phyloP scores from a whole-genome alignment of 2,888 invertebrate species.

The Diogma glabrata region DNA sequence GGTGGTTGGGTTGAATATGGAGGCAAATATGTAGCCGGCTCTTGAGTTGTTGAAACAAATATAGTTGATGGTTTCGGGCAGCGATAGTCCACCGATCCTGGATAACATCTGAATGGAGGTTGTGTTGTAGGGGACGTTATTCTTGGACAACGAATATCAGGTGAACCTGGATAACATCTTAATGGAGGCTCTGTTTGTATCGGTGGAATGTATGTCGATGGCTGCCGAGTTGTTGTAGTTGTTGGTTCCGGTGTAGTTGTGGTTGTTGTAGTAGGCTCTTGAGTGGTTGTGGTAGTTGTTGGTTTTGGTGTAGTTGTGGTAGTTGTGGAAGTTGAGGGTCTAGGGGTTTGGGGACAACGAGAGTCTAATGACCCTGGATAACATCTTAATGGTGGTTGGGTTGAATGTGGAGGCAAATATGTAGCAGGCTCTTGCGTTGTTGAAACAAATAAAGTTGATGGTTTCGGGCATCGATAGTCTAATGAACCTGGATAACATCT shows the following conservation, averaged over 20 bases:
- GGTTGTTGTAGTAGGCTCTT: slow-evolving; percentile 26
- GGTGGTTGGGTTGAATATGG: slow-evolving; percentile 21
- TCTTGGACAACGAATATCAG: slow-evolving; percentile 17
- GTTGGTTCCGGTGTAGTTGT: slow-evolving; percentile 22
- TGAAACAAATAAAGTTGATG: slow-evolving; percentile 21
- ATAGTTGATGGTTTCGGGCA: slow-evolving; percentile 19
- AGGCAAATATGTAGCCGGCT: slow-evolving; percentile 16
- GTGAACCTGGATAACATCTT: slow-evolving; percentile 20
- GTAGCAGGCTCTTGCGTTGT: slow-evolving; percentile 6
- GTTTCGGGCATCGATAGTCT: neutral
- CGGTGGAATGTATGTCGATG: slow-evolving; percentile 34
- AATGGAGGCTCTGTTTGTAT: neutral
- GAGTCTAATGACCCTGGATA: slow-evolving; percentile 30
- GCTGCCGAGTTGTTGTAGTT: slow-evolving; percentile 15
- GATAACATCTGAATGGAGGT: slow-evolving; percentile 16
- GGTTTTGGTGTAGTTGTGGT: slow-evolving; percentile 21
- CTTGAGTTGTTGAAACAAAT: slow-evolving; percentile 24
- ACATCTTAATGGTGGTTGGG: slow-evolving; percentile 21
- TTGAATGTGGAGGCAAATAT: slow-evolving; percentile 18
- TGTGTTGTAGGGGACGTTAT: slow-evolving; percentile 16
- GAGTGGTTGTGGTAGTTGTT: slow-evolving; percentile 23
- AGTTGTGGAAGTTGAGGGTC: slow-evolving; percentile 17
- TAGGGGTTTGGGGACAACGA: slow-evolving; percentile 24
- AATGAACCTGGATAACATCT: slow-evolving; percentile 24
- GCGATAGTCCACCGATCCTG: slow-evolving; percentile 19